Evolutionary conservation across 1,140 invertebrate genomes (phyloP).

Genomic region (Megalopta genalis): DNA sequence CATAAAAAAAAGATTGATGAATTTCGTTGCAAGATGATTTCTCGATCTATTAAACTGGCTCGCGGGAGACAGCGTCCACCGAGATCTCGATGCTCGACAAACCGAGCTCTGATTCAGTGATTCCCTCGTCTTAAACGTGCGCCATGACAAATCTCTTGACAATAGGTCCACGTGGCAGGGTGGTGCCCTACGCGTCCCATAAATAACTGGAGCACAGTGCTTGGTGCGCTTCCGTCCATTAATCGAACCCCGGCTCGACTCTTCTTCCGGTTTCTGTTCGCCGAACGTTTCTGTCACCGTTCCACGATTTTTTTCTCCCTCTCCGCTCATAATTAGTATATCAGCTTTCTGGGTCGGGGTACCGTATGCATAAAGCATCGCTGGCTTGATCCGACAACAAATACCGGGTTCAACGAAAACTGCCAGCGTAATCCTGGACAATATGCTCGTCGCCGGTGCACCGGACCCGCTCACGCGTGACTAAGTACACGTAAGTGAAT

Average conservation of each 20-base stretch:
- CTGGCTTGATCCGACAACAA: no score
- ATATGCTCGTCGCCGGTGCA: conserved; percentile 19
- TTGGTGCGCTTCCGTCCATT: conserved; percentile 47
- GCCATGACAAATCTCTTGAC: conserved; percentile 67
- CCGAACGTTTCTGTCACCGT: background rate
- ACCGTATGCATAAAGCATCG: background rate
- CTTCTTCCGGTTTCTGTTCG: conserved; percentile 47
- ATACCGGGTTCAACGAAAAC: background rate
- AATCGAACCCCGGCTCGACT: conserved; percentile 48
- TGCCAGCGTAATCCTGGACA: background rate
- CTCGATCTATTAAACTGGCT: no score
- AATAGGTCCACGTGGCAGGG: conserved; percentile 64
- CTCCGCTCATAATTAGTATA: background rate
- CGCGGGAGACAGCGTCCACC: no score
- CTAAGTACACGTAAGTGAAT: conserved; percentile 72
- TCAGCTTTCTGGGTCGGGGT: no score
- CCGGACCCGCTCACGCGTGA: conserved; percentile 56
- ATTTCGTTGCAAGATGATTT: no score
- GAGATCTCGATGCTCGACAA: background rate
- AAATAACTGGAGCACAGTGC: conserved; percentile 59
- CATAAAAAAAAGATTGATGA: no score
- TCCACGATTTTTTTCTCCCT: background rate
- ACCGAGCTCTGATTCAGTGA: conserved; percentile 8
- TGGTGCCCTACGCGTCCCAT: conserved; percentile 56
- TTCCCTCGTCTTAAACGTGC: conserved; percentile 31